phyloP scores from a whole-genome alignment of 2,113 vertebrate genomes.

The Mesembrinibis cayennensis region DNA sequence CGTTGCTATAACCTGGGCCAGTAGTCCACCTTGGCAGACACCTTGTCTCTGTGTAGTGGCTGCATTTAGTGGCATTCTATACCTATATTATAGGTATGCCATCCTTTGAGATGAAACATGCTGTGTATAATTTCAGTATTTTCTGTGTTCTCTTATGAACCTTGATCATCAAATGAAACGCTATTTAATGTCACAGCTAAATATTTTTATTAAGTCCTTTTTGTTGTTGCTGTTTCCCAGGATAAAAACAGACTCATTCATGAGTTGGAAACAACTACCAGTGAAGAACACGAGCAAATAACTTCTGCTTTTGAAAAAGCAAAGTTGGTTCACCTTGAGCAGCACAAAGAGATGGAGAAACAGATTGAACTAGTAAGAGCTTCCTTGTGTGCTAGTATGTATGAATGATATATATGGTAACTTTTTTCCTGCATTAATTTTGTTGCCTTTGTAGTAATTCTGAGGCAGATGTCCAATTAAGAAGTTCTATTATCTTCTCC shows the following conservation, averaged over 20 bases:
- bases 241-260: slow-evolving; percentile 77
- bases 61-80: not conserved
- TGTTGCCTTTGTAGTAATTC: not conserved
- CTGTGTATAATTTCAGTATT: not conserved
- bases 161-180: not conserved
- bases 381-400: not conserved
- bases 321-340: slow-evolving; percentile 77
- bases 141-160: not conserved
- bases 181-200: not conserved
- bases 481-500: not conserved
- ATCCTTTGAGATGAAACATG: not conserved
- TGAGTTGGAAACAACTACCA: slow-evolving; percentile 81
- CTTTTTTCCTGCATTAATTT: not conserved
- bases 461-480: not conserved
- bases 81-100: not conserved
- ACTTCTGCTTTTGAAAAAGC: slow-evolving; percentile 82
- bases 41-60: not conserved
- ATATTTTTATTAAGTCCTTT: not conserved
- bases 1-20: not conserved
- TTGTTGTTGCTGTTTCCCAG: slow-evolving; percentile 65
- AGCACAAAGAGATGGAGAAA: slow-evolving; percentile 83
- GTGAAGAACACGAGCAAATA: slow-evolving; percentile 79
- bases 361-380: slow-evolving; percentile 83
- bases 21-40: not conserved
- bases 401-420: not conserved